Conservation (phyloP, 2,888 invertebrate species). For the Branchellion lobata region DNA sequence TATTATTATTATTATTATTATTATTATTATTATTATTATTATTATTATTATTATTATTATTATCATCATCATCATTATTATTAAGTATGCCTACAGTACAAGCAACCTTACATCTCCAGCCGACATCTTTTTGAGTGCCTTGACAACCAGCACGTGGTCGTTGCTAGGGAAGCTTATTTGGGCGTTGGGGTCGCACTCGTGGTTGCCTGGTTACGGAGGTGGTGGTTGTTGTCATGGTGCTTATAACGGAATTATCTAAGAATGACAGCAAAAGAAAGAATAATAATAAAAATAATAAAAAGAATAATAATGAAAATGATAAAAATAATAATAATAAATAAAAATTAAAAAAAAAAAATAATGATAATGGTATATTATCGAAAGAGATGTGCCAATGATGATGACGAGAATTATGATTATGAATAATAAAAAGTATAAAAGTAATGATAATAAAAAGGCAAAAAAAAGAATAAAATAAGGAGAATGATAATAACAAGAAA, state of each 20-base stretch:
- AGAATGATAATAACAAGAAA: background rate
- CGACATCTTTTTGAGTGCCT: conserved; percentile 73
- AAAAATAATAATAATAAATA: background rate
- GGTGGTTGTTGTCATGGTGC: background rate
- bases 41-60: no score
- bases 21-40: no score
- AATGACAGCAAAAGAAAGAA: background rate
- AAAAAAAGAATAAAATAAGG: no score
- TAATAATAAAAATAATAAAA: background rate
- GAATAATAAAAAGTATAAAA: background rate
- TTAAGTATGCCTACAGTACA: no score
- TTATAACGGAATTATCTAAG: background rate
- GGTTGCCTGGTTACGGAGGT: conserved; percentile 70
- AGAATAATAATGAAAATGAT: background rate
- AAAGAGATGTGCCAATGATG: no score
- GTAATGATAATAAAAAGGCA: background rate
- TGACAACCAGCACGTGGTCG: conserved; percentile 67
- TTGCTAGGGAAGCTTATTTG: conserved; percentile 80
- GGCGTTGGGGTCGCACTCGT: conserved; percentile 87
- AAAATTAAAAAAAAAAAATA: background rate
- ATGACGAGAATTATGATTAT: no score
- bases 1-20: no score
- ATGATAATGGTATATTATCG: background rate
- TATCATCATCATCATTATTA: no score
- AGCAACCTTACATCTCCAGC: conserved; percentile 73